Percentiles rank a stretch among this genome's conserved stretches.
phyloP scores from a whole-genome alignment of 2,797 vertebrate species.

The Cephalopachus bancanus region DNA sequence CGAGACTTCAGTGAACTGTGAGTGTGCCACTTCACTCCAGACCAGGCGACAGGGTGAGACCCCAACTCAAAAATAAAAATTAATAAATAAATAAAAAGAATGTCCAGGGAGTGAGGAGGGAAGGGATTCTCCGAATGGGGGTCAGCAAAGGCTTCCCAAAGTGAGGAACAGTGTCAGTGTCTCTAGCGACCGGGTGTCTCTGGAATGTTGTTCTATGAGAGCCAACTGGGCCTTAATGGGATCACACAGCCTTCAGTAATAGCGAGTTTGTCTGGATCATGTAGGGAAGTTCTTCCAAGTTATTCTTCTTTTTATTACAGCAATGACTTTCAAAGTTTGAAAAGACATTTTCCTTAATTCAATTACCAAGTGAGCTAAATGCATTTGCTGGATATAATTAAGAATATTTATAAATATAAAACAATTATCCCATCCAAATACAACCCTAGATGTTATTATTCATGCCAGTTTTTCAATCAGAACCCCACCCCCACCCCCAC shows the following conservation, averaged over 20 bases:
- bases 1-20: no score
- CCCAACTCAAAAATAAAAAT: no score
- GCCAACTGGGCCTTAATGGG: neutral
- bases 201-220: neutral
- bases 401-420: slow-evolving; percentile 80
- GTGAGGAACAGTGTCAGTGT: neutral
- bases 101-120: no score
- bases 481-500: neutral
- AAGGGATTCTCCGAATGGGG: neutral
- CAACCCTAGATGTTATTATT: neutral
- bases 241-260: neutral
- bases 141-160: neutral
- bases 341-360: slow-evolving; percentile 79
- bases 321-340: slow-evolving; percentile 11
- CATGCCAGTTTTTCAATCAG: neutral
- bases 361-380: slow-evolving; percentile 76
- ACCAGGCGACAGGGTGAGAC: no score
- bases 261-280: neutral
- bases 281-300: slow-evolving; percentile 11
- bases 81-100: no score
- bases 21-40: no score
- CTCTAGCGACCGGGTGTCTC: accelerated
- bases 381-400: slow-evolving; percentile 80
- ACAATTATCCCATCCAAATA: slow-evolving; percentile 81
- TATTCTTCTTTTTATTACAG: slow-evolving; percentile 11